Percentiles rank a stretch among this genome's conserved stretches.
Evolutionary conservation across 2,797 vertebrate species (phyloP).

Genomic region (Acanthornis magna): DNA sequence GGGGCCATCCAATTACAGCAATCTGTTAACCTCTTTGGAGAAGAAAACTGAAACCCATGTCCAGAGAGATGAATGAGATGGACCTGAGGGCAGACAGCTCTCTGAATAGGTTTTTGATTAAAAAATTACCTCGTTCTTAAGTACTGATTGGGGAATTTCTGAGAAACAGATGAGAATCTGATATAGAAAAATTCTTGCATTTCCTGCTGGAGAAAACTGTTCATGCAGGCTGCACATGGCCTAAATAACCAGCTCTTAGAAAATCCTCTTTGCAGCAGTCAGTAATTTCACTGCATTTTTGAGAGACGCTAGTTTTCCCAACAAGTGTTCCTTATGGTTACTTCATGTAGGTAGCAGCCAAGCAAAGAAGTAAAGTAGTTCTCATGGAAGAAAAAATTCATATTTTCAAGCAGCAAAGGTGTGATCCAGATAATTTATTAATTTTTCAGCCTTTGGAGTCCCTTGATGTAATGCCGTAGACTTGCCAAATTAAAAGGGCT

Average conservation of each 20-base stretch:
- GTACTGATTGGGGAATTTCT: slow-evolving; percentile 27
- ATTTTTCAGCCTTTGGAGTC: background rate
- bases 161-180: background rate
- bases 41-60: slow-evolving; percentile 25
- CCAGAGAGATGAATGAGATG: slow-evolving; percentile 58
- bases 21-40: slow-evolving; percentile 29
- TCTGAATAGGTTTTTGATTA: slow-evolving; percentile 55
- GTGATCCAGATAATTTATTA: background rate
- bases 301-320: background rate
- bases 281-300: background rate
- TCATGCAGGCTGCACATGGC: background rate
- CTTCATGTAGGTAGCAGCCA: background rate
- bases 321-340: background rate
- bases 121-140: slow-evolving; percentile 56
- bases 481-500: background rate
- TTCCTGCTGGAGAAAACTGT: background rate
- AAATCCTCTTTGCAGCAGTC: background rate
- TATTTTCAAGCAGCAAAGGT: background rate
- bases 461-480: background rate
- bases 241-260: background rate
- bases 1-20: slow-evolving; percentile 46
- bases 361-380: background rate
- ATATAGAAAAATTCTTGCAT: background rate
- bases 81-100: slow-evolving; percentile 55
- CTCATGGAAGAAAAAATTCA: background rate